Base-by-base conservation (phyloP, 1,140 invertebrate genomes). In the Steinernema khuongi region DNA sequence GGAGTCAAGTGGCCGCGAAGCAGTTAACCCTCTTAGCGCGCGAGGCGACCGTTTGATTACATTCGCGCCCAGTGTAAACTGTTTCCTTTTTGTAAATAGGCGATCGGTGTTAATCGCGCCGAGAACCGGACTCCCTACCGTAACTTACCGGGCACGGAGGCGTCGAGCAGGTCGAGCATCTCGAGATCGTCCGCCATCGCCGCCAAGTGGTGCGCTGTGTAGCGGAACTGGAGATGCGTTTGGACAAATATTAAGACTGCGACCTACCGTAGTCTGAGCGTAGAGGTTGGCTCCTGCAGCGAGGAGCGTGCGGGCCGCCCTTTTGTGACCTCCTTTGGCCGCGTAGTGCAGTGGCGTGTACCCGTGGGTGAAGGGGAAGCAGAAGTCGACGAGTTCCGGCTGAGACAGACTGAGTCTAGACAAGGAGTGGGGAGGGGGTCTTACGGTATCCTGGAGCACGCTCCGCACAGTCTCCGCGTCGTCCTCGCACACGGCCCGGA, bases 1-100 rank as follows among this genome's bases (percentile, higher is more conserved):
- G 14, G 50, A 60, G 50, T 60, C 50, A 60, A 60, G 50, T 60
- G 50, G 50, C 50, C 22, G 50, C 50, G 50, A 60, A 60, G 50
- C 50, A 60, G 50, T 60, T 60, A 60, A 60, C 50, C 50, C 50
- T 60, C 50, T 60, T 60, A 60, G 50, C 50, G 50, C 50, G 50
- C 50, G 50, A 60, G 22, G 50, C 22, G 50, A 60, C 26, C 50
- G 22, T 60, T 60, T 60, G 50, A 60, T 60, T 60, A 60, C 50
- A 60, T 60, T 60, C 50, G 50, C 7, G 14, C 36, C 7, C 36
- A 60, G 50, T 60, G 50, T 60, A 60, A 60, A 60, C 50, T 60
- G 50, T 60, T 60, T 60, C 50, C 50, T n/a, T 60, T 60, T 60
- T 60, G 50, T 60, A 60, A 60, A 17, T 60, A 60, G 26, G 50